Evolutionary conservation across 2,797 vertebrate species (phyloP).

Genomic region (Cetoscarus ocellatus): DNA sequence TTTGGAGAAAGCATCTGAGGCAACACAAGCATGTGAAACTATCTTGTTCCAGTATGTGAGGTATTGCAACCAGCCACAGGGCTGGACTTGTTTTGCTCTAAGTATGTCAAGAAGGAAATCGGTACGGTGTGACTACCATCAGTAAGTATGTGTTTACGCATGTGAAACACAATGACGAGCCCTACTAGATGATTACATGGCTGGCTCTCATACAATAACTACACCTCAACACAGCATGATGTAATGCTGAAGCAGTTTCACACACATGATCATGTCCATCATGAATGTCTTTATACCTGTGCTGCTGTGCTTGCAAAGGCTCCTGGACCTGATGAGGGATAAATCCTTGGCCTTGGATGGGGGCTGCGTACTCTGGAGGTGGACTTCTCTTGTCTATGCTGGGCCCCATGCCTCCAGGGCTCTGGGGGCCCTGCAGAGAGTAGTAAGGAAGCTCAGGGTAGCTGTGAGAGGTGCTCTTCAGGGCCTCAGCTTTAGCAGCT

Average conservation of each 20-base stretch:
- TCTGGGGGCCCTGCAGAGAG: conserved; percentile 54
- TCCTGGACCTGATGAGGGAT: conserved; percentile 72
- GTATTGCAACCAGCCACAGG: conserved; percentile 65
- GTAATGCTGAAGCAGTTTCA: conserved; percentile 36
- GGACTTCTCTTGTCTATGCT: conserved; percentile 80
- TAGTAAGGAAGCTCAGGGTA: conserved; percentile 93
- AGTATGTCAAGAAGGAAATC: conserved; percentile 56
- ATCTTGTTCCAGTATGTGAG: conserved; percentile 60
- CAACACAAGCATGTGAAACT: conserved; percentile 44
- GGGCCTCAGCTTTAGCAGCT: conserved; percentile 74
- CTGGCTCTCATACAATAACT: conserved; percentile 33
- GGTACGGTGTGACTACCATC: conserved; percentile 58
- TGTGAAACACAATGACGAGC: conserved; percentile 66
- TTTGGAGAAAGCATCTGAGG: conserved; percentile 47
- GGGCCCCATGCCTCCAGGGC: conserved; percentile 36
- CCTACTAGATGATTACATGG: conserved; percentile 25
- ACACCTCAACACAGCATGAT: conserved; percentile 40
- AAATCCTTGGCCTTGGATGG: conserved; percentile 82
- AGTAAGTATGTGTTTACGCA: conserved; percentile 72
- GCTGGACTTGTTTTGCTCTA: conserved; percentile 54
- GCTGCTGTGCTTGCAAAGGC: conserved; percentile 72
- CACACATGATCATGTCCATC: conserved; percentile 1
- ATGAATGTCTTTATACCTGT: conserved; percentile 75
- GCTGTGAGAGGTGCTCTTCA: conserved; percentile 92
- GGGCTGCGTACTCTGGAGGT: conserved; percentile 89